Base-by-base conservation (phyloP, 1,140 invertebrate genomes). In the Cydia pomonella region DNA sequence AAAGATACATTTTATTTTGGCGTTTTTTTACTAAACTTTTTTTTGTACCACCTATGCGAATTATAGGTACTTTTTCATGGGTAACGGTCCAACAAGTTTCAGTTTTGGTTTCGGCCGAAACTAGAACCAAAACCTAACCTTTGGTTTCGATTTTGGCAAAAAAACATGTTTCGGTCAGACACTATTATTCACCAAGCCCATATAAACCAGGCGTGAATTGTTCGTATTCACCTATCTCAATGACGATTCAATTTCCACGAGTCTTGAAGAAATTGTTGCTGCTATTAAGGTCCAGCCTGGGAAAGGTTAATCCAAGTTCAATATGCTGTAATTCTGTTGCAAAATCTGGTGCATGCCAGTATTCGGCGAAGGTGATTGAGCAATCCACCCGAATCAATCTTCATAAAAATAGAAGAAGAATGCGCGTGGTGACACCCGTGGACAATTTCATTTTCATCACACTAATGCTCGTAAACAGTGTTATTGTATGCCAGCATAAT, bases 201-300 rank as follows among this genome's bases (percentile, higher is more conserved):
- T 50, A 16, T 23, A 21, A 59, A 59, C 53, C 10, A 18, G 18
- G 6, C n/a, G 18, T n/a, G 10, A 10, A n/a, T 1, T 59, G 50
- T 9, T 18, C 53, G 1, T 59, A 59, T 50, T 53, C 50, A 59
- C 53, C 21, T 53, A n/a, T 21, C 21, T 59, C 53, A 59, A 59
- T 21, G 53, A 59, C 53, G 53, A 59, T 23, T 59, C 53, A 59
- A 59, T 59, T 59, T 59, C n/a, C 53, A 59, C 18, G 21, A 59
- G 7, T 12, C 21, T 6, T 59, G 21, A 59, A 59, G 53, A 59
- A 23, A 59, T 59, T 23, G 9, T 59, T 53, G 7, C n/a, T n/a
- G 9, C 53, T 59, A 1, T 59, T 12, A 21, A 9, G 44, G 12
- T 4, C 44, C 3, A 9, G 6, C 53, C 21, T 59, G n/a, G 53